These are phyloP conservation scores for Holocentrus rufus DNA, from an alignment of 2,797 vertebrate species.

Conservation along the genomic window DNA sequence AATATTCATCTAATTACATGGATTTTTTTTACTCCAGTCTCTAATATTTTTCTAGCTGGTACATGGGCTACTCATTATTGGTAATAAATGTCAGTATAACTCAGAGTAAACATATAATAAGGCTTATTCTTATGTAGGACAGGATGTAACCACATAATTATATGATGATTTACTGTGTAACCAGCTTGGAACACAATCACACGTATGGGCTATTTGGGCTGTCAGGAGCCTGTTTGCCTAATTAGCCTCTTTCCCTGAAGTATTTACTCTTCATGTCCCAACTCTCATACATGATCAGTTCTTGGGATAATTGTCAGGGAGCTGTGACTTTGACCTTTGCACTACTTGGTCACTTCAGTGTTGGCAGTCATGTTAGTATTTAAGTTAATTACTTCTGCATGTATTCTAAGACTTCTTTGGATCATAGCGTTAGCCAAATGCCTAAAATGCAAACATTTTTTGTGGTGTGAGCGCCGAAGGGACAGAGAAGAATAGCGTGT, in stretches of 20 bases:
- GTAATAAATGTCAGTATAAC: background rate
- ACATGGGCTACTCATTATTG: background rate
- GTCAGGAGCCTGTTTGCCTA: constrained; percentile 12
- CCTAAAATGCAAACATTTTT: background rate
- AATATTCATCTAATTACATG: background rate
- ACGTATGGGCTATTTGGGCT: background rate
- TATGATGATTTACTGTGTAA: background rate
- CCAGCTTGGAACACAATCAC: constrained; percentile 10
- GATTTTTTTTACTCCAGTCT: background rate
- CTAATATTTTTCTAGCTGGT: constrained; percentile 1
- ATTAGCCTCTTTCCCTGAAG: constrained; percentile 11
- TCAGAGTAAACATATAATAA: background rate
- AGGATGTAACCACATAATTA: background rate
- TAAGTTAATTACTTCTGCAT: no score
- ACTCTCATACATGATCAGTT: background rate
- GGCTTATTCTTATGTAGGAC: background rate
- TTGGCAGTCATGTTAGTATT: no score
- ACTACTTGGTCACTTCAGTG: no score
- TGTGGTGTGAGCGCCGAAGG: background rate
- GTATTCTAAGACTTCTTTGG: background rate
- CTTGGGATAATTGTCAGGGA: background rate
- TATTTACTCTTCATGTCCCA: background rate
- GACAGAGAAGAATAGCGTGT: constrained; percentile 13
- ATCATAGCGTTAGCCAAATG: background rate
- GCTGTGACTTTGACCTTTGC: constrained; percentile 7